Base-by-base conservation (phyloP, 2,888 invertebrate genomes). In the Perizoma flavofasciatum region DNA sequence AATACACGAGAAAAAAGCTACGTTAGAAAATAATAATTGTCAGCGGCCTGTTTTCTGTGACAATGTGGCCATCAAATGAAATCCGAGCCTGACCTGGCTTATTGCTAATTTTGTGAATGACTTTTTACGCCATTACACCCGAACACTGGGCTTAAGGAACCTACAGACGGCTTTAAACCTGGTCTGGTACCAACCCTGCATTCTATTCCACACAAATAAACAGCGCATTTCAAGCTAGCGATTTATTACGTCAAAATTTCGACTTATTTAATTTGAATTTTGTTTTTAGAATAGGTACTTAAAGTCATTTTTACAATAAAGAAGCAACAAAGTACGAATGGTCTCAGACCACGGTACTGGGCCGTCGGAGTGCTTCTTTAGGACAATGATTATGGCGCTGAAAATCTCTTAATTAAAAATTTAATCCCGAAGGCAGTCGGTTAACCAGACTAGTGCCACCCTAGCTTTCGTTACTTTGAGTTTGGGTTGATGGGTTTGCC, bases 361-460 rank as follows among this genome's bases (percentile, higher is more conserved):
- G 37, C 37, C 5, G 4, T 7, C 4, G 7, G 5, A 37, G 37
- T 7, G 37, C 37, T 9, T 22, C 22, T 22, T 45, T 22, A 34
- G 75, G 75, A 78, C 77, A 79, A 77, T 80, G 82, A 83, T 81
- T 79, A 83, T 80, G 71, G 75, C 76, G 76, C 78, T 77, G 79
- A 71, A 81, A 83, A 85, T 85, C 84, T 83, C 78, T 79, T 83
- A 86, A 86, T 87, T 86, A 86, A 84, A 87, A 87, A 79, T 86
- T 86, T 81, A 80, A 83, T 82, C 81, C 81, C 74, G 65, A 69
- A 78, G 77, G 80, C 78, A 72, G 69, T 66, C 63, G 46, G 57
- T 74, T 78, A 73, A 67, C 40, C 5, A 10, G 66, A 67, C 73
- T 34, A 63, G 69, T 72, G 58, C 48, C 66, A 46, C 58, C 6